A percentile compares a stretch with the other conserved stretches of the same genome.
phyloP scores from a whole-genome alignment of 2,888 invertebrate genomes.

The Megastigmus dorsalis region DNA sequence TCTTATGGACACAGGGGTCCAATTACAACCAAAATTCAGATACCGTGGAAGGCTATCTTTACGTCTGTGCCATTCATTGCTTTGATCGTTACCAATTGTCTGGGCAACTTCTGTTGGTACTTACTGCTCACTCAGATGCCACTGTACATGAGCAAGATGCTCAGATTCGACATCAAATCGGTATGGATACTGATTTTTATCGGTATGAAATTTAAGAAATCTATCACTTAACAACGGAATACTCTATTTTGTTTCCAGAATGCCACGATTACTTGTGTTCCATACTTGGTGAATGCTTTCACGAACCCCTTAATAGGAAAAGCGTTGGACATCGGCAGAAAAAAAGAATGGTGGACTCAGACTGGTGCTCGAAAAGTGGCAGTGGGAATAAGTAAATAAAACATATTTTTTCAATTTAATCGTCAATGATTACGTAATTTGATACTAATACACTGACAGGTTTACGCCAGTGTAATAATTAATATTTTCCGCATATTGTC shows the following conservation, averaged over 20 bases:
- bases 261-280: slow-evolving; percentile 65
- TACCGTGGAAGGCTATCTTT: slow-evolving; percentile 75
- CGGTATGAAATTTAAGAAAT: too few relatives aligned
- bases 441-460: too few relatives aligned
- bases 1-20: slow-evolving; percentile 69
- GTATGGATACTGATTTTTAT: too few relatives aligned
- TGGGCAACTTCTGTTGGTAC: slow-evolving; percentile 76
- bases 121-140: slow-evolving; percentile 76
- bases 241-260: slow-evolving; percentile 64
- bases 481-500: too few relatives aligned
- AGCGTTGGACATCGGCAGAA: slow-evolving; percentile 66
- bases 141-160: slow-evolving; percentile 75
- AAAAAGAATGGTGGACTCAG: slow-evolving; percentile 65
- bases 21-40: slow-evolving; percentile 39
- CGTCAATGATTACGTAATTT: too few relatives aligned
- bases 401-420: too few relatives aligned
- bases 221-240: too few relatives aligned
- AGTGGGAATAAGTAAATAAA: slow-evolving; percentile 66
- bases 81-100: slow-evolving; percentile 72
- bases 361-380: slow-evolving; percentile 69
- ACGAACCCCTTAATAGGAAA: slow-evolving; percentile 66
- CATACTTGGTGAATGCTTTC: slow-evolving; percentile 67
- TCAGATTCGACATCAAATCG: slow-evolving; percentile 73
- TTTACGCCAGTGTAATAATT: too few relatives aligned
- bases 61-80: slow-evolving; percentile 75